Conservation (phyloP, 2,113 vertebrate genomes). For the Pollachius pollachius region DNA sequence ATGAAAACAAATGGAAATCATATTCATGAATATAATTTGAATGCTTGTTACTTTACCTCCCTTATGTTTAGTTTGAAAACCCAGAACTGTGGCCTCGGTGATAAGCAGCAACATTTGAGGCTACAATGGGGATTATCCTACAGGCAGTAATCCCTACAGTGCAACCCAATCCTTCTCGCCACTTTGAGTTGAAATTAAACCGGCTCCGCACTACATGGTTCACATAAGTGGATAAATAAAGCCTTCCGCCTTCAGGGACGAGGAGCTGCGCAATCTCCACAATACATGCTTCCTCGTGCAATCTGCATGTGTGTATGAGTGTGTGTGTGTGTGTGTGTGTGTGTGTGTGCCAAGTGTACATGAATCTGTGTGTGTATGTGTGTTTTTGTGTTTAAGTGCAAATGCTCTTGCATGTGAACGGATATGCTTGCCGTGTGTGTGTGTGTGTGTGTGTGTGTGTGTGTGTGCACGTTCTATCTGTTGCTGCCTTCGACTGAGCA, state of each 20-base stretch:
- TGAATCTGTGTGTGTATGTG: slow-evolving; percentile 1
- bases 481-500: no score
- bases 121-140: slow-evolving; percentile 43
- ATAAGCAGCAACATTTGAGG: slow-evolving; percentile 35
- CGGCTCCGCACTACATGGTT: slow-evolving; percentile 63
- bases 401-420: neutral
- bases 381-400: slow-evolving; percentile 31
- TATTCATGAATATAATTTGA: slow-evolving; percentile 15
- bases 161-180: slow-evolving; percentile 53
- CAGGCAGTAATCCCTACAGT: slow-evolving; percentile 34
- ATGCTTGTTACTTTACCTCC: slow-evolving; percentile 8
- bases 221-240: slow-evolving; percentile 72
- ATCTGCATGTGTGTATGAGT: slow-evolving; percentile 2
- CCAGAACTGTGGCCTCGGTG: slow-evolving; percentile 26
- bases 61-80: slow-evolving; percentile 15
- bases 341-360: neutral
- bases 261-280: slow-evolving; percentile 49
- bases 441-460: neutral
- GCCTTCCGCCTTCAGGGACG: slow-evolving; percentile 53
- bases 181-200: slow-evolving; percentile 67
- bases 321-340: neutral
- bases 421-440: neutral
- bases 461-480: no score
- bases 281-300: slow-evolving; percentile 46
- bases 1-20: neutral